Evolutionary conservation across 2,113 vertebrate species (phyloP), one percentile per base, ranked within the genome.

Genomic region (Heloderma charlesbogerti): DNA sequence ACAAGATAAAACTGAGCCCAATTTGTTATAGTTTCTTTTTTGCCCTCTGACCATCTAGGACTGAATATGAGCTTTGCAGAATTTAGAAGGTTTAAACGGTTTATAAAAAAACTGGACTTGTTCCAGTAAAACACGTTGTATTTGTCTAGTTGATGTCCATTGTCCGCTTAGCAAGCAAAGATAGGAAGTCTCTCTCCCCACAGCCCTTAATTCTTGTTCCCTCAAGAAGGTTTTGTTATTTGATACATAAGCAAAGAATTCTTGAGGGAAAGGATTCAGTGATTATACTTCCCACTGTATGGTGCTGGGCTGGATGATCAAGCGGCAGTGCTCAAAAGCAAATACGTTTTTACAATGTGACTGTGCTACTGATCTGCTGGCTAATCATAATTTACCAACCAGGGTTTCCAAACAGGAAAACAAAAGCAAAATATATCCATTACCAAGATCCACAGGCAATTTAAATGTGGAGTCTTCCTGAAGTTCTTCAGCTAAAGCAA

Each of bases 131-230:
- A 57, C 15, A 18, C 15, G 20, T 5, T 34, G 43, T 54, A 29
- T 81, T 15, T 81, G 80, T 83, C 54, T 37, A 37, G 31, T 18
- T 81, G 8, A 82, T 57, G 54, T 37, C 48, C 9, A 95, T 97
- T 96, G 97, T 89, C 97, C 97, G 95, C 97, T 96, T 97, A 96
- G 92, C 88, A 93, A 94, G 86, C 77, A 93, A 74, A 72, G 72
- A 48, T 27, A 45, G 81, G 86, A 71, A 81, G 69, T 80, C 20
- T 1, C 40, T 87, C 48, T 72, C 0, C 0, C 15, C 66, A 34
- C 12, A 54, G 74, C 31, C 40, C 34, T 69, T 20, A 43, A 69
- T 85, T 85, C 40, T 85, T 85, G 15, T 69, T 69, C 43, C 31
- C 40, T 51, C 43, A 83, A 51, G 34, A 40, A 9, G 0, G 83